phyloP scores from a whole-genome alignment of 2,888 invertebrate genomes.

The Drosophila cognata region DNA sequence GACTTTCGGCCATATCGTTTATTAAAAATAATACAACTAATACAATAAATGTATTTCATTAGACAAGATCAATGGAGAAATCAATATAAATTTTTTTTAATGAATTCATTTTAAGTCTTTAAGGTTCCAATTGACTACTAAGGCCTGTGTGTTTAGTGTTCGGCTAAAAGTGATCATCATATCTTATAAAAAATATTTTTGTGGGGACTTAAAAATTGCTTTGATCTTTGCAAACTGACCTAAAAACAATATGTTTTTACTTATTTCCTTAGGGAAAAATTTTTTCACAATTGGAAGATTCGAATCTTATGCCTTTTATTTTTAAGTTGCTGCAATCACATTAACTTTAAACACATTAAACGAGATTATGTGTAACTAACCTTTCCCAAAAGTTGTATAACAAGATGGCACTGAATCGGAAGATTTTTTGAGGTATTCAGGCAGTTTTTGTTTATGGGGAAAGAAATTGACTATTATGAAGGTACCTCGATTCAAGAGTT shows the following conservation, averaged over 20 bases:
- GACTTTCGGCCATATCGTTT: constrained; percentile 12
- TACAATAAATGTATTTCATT: constrained; percentile 2
- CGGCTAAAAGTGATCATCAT: constrained; percentile 15
- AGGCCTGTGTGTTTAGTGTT: constrained; percentile 25
- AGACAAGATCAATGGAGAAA: constrained; percentile 6
- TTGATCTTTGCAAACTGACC: constrained; percentile 4
- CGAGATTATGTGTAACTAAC: neutral
- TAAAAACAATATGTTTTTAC: constrained; percentile 6
- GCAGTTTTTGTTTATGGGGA: constrained; percentile 7
- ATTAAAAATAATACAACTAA: constrained; percentile 21
- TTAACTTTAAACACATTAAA: constrained; percentile 1
- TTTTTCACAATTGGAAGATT: constrained; percentile 21
- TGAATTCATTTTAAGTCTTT: constrained; percentile 28
- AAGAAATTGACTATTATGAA: constrained; percentile 1
- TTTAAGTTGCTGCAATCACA: neutral
- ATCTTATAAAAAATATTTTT: neutral
- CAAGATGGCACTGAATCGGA: constrained; percentile 46
- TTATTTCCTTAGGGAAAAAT: constrained; percentile 2
- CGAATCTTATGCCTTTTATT: constrained; percentile 6
- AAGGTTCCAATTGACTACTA: constrained; percentile 37
- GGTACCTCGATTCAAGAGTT: neutral
- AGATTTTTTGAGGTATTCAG: constrained; percentile 25
- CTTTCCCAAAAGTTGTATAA: constrained; percentile 3
- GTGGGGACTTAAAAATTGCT: constrained; percentile 3
- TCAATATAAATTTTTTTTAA: constrained; percentile 2